Conservation (phyloP, 2,888 invertebrate species). For the Lumbricus terrestris region DNA sequence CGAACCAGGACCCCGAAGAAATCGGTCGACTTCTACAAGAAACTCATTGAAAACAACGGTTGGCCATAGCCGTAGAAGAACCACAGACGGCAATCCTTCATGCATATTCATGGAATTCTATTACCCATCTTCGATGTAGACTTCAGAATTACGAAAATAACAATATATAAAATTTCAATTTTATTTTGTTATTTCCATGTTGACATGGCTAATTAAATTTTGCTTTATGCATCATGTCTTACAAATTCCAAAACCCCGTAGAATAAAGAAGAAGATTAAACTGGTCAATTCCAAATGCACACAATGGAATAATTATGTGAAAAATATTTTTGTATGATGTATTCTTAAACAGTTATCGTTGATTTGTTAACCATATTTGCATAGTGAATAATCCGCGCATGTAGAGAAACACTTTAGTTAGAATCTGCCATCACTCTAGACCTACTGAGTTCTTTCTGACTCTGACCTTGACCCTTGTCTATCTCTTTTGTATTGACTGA, state of each 20-base stretch:
- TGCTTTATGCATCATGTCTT: neutral
- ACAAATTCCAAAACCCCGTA: neutral
- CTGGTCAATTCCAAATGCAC: no score
- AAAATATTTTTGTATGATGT: no score
- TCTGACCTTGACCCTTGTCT: no score
- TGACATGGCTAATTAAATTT: neutral
- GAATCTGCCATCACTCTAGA: no score
- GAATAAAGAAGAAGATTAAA: neutral
- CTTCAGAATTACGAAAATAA: neutral
- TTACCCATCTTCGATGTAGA: neutral
- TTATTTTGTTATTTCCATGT: neutral
- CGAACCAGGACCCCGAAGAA: slow-evolving; percentile 69
- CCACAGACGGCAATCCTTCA: neutral
- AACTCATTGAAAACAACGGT: slow-evolving; percentile 26
- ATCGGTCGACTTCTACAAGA: slow-evolving; percentile 57
- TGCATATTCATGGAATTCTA: neutral
- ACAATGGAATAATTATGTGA: no score
- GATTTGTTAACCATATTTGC: no score
- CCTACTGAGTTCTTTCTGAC: no score
- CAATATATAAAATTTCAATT: neutral
- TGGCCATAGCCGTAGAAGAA: neutral
- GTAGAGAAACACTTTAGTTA: no score
- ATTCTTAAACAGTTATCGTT: no score
- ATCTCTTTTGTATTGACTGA: no score
- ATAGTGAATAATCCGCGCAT: no score